Base-by-base conservation (phyloP, 2,888 invertebrate genomes). In the Melanostoma scalare region DNA sequence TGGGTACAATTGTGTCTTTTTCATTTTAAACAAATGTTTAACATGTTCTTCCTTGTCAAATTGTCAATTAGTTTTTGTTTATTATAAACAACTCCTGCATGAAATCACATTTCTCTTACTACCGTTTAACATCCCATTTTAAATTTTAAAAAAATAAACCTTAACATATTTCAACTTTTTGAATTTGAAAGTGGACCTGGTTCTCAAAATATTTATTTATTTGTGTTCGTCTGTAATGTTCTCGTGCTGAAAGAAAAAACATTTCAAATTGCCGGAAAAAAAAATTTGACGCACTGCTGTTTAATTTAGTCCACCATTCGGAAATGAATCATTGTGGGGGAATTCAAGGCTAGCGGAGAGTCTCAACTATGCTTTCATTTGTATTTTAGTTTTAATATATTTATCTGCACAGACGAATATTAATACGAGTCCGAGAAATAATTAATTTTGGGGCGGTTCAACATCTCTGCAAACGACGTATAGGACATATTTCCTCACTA, bases 221-320 rank as follows among this genome's bases (percentile, higher is more conserved):
- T 48, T 63, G 30, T 63, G 31, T 38, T 36, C 4, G 20, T 38
- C 6, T 50, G 10, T 46, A 46, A 46, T 46, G 9, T 44, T 60
- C 30, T n/a, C n/a, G 38, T 31, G 5, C 50, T 63, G 30, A 38
- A 40, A 63, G 31, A 31, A 63, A 63, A 63, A 50, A 50, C 50
- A 50, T 63, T 50, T 63, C 38, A 60, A 60, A 48, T 31, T 58
- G 48, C 69, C 69, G 69, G 69, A 71, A 71, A 60, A 60, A 35
- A 31, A 52, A 10, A 20, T 53, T 53, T 35, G 53, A 36, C 53
- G 53, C 2, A 40, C n/a, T 36, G 40, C n/a, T 31, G 6, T 31
- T 40, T 42, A 3, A 30, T 31, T 58, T 31, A 30, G 36, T 56
- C 52, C 50, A 20, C 20, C 20, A 58, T 44, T 74, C 67, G 74